A percentile compares a stretch with the other conserved stretches of the same genome.
phyloP scores from a whole-genome alignment of 2,888 invertebrate species.

The Apomyelois bistriatella region DNA sequence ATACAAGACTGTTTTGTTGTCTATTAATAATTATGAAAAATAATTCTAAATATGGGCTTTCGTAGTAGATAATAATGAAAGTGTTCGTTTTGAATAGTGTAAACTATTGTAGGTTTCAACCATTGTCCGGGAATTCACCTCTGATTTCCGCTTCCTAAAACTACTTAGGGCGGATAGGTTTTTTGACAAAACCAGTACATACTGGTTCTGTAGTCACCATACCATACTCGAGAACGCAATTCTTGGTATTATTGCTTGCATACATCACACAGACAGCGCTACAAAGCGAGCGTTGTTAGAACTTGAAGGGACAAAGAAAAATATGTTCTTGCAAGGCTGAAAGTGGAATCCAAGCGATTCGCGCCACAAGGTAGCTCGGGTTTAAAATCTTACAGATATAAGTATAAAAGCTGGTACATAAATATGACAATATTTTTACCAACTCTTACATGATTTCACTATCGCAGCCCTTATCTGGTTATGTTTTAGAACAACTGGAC shows the following conservation, averaged over 20 bases:
- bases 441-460: too few species aligned
- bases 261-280: constrained; percentile 10
- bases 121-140: too few species aligned
- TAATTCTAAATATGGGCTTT: too few species aligned
- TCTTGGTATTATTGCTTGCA: constrained; percentile 9
- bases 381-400: background rate
- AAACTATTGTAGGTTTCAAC: too few species aligned
- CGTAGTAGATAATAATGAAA: too few species aligned
- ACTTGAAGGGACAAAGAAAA: constrained; percentile 22
- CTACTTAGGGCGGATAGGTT: background rate
- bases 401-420: background rate
- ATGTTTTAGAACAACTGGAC: too few species aligned
- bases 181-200: background rate
- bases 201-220: background rate
- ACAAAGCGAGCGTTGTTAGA: constrained; percentile 19
- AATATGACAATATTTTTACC: background rate
- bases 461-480: too few species aligned
- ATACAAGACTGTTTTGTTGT: too few species aligned
- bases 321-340: constrained; percentile 25
- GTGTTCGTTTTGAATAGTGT: too few species aligned
- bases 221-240: background rate
- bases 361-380: constrained; percentile 9
- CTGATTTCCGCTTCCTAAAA: too few species aligned
- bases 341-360: constrained; percentile 33
- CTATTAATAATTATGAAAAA: too few species aligned